Base-by-base conservation (phyloP, 2,797 vertebrate genomes). In the Oreochromis mossambicus region DNA sequence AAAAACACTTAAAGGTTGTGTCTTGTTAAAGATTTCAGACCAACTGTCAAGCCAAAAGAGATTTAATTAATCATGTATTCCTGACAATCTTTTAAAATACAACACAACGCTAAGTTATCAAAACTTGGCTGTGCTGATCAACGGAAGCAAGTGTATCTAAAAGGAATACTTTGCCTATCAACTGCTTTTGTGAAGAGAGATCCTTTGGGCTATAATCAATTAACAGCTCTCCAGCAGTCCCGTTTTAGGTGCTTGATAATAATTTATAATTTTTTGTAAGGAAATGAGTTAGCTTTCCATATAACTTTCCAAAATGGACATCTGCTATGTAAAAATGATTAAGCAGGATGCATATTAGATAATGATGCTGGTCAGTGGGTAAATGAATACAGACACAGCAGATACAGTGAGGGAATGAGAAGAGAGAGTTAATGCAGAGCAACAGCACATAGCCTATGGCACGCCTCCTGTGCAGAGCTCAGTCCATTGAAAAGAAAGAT, bases 391-490 rank as follows among this genome's bases (percentile, higher is more conserved):
- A 63, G 11, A 5, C 34, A n/a, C 58, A 21, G 61, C 61, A 38
- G 58, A 86, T 80, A 81, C 52, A 85, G 66, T 83, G 76, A 78
- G 81, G 75, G 48, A 85, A 79, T 32, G 75, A 82, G 83, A 86
- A 77, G 43, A 89, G 79, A 81, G 63, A 13, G 85, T 77, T 77
- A 87, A 80, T 70, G 19, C 88, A 76, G 55, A 87, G 84, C 51
- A 82, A 66, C 75, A 84, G 85, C 68, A 75, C 87, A 88, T 2
- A 75, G 26, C 26, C 70, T 51, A 34, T 29, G 48, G 46, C 46
- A 77, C 19, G 78, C 83, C 87, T 83, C 89, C 92, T 90, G 88
- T 86, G 91, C 81, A 73, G 50, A 89, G 87, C 87, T 92, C 68
- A 52, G 89, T 80, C 85, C 88, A 84, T 66, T 92, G 89, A 88